Evolutionary conservation across 2,888 invertebrate genomes (phyloP).

Genomic region (Portevinia maculata): DNA sequence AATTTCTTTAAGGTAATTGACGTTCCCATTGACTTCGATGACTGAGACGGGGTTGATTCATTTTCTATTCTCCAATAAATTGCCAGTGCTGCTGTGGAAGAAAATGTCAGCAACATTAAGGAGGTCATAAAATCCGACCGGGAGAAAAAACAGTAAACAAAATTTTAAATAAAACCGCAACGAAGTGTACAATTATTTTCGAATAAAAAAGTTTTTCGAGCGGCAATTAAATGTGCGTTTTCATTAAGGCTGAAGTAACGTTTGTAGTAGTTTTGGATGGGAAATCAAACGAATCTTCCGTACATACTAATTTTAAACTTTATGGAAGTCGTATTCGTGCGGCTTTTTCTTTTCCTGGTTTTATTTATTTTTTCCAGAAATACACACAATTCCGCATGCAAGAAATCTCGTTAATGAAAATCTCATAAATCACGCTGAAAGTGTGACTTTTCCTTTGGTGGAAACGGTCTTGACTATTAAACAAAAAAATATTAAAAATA

Average conservation of each 20-base stretch:
- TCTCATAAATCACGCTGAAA: conserved; percentile 67
- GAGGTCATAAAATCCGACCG: conserved; percentile 52
- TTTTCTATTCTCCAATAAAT: conserved; percentile 31
- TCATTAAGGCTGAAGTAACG: conserved; percentile 2
- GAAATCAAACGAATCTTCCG: conserved; percentile 40
- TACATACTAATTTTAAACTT: conserved; percentile 8
- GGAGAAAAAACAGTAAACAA: conserved; percentile 16
- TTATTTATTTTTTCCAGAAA: conserved; percentile 47
- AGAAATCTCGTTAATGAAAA: conserved; percentile 67
- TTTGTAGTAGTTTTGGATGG: not conserved
- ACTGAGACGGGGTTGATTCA: conserved; percentile 37
- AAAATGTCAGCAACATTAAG: conserved; percentile 35
- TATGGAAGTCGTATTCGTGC: conserved; percentile 13
- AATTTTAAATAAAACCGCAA: conserved; percentile 43
- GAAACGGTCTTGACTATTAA: too few relatives aligned
- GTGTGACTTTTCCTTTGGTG: conserved; percentile 4
- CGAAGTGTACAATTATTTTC: conserved; percentile 55
- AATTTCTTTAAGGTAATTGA: conserved; percentile 70
- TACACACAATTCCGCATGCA: conserved; percentile 60
- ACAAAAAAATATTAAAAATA: not conserved
- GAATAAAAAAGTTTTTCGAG: conserved; percentile 36
- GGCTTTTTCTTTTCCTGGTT: conserved; percentile 12
- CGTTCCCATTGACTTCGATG: conserved; percentile 54
- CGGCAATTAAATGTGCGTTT: conserved; percentile 38
- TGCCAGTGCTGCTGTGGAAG: not conserved